Evolutionary conservation across 2,113 vertebrate species (phyloP).

Genomic region (Alces alces): DNA sequence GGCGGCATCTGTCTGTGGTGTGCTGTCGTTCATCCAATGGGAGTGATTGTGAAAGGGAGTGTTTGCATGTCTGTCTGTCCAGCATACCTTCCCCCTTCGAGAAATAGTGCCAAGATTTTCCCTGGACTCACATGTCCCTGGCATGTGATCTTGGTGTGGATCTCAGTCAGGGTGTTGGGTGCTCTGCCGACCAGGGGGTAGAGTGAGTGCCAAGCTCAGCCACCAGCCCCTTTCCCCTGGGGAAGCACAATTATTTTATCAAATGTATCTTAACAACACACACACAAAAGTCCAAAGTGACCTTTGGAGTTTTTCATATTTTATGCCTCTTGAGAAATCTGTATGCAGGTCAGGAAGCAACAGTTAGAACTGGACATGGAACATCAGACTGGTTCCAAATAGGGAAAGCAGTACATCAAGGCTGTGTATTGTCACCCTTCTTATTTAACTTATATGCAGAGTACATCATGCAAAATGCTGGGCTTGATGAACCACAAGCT

Average conservation of each 20-base stretch:
- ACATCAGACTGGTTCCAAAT: not conserved
- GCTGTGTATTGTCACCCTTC: not conserved
- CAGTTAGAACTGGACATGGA: not conserved
- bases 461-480: not conserved
- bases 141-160: not conserved
- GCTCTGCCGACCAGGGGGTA: not conserved
- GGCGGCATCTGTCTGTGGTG: not conserved
- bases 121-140: not conserved
- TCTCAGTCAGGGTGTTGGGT: not conserved
- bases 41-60: not conserved
- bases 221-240: not conserved
- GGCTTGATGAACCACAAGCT: not conserved
- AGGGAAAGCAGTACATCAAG: not conserved
- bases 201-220: not conserved
- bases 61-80: not conserved
- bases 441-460: not conserved
- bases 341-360: not conserved
- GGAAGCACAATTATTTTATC: not conserved
- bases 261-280: not conserved
- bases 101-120: not conserved
- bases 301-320: not conserved
- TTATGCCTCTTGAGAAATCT: not conserved
- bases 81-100: not conserved
- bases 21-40: fast-evolving
- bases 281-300: not conserved